phyloP scores from a whole-genome alignment of 1,140 invertebrate genomes.

The honey bee (Apis mellifera) region Amel_HAv3.1 CM009933.2:4939001-4939500 shows the following conservation, averaged over 20 bases:
- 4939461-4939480: background rate
- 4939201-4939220: conserved; percentile 48
- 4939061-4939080: background rate
- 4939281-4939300: conserved; percentile 25
- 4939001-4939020: too few species aligned
- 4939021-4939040: background rate
- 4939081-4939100: conserved; percentile 7
- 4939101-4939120: conserved; percentile 9
- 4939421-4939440: background rate
- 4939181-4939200: conserved; percentile 4
- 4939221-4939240: conserved; percentile 33
- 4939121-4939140: background rate
- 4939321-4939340: background rate
- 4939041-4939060: background rate
- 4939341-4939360: background rate
- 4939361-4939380: background rate
- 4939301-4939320: conserved; percentile 8
- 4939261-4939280: conserved; percentile 26
- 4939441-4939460: background rate
- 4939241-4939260: conserved; percentile 39
- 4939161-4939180: background rate
- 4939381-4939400: background rate
- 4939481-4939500: background rate
- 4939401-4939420: background rate
- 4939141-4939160: background rate